Evolutionary conservation across 1,140 invertebrate genomes (phyloP).

Genomic region (Drosophila arawakana): DNA sequence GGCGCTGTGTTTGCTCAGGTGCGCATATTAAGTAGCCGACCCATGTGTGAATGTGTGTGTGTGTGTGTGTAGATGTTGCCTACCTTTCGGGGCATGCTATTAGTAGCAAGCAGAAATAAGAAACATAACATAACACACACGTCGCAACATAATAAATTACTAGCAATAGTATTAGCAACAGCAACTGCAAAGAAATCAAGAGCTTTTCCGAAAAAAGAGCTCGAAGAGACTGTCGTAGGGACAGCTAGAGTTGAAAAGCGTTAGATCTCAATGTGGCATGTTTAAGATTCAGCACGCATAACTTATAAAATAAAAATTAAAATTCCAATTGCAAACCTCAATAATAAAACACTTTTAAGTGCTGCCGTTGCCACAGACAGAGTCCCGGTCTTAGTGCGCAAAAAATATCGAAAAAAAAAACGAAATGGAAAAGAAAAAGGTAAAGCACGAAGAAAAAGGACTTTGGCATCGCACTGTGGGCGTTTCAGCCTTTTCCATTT

Average conservation of each 20-base stretch:
- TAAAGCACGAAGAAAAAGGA: slow-evolving; percentile 11
- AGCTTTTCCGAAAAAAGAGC: slow-evolving; percentile 28
- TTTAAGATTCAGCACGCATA: slow-evolving; percentile 72
- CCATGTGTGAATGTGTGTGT: slow-evolving; percentile 25
- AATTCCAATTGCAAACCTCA: slow-evolving; percentile 75
- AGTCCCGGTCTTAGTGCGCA: background rate
- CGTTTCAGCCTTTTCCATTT: slow-evolving; percentile 13
- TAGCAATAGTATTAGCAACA: slow-evolving; percentile 26
- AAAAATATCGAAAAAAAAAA: too few relatives aligned
- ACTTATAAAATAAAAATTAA: slow-evolving; percentile 81
- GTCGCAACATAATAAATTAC: slow-evolving; percentile 77
- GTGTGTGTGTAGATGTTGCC: slow-evolving; percentile 21
- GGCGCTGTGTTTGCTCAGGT: slow-evolving; percentile 62
- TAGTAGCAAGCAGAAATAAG: slow-evolving; percentile 49
- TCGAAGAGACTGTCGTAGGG: slow-evolving; percentile 3
- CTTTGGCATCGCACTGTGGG: background rate
- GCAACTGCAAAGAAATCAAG: slow-evolving; percentile 21
- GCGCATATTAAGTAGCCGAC: slow-evolving; percentile 78
- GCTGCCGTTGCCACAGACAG: slow-evolving; percentile 14
- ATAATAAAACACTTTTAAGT: slow-evolving; percentile 78
- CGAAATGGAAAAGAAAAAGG: background rate
- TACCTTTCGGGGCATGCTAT: slow-evolving; percentile 64
- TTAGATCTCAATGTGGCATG: slow-evolving; percentile 45
- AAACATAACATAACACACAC: slow-evolving; percentile 39
- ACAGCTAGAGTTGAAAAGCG: slow-evolving; percentile 15